Conservation (phyloP, 2,113 vertebrate species). For the Microcebus ravelobensis region DNA sequence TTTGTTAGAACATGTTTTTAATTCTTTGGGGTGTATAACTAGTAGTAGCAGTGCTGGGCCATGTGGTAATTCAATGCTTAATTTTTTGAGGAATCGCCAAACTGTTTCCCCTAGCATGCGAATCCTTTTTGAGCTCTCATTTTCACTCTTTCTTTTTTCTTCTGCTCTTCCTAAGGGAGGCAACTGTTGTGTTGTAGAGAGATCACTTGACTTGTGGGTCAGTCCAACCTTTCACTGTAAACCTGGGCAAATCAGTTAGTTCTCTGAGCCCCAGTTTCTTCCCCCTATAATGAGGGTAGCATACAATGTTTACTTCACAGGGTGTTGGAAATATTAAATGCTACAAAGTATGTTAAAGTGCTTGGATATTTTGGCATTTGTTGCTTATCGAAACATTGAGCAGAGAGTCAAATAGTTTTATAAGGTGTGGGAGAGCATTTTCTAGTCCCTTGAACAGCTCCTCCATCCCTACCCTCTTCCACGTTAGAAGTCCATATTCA, state of each 20-base stretch:
- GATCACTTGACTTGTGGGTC: neutral
- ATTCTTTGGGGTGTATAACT: neutral
- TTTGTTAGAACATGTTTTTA: neutral
- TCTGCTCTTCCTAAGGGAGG: neutral
- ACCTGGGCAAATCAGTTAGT: neutral
- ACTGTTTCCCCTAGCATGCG: neutral
- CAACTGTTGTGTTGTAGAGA: neutral
- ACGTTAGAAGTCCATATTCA: neutral
- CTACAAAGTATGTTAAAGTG: neutral
- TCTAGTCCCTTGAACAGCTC: neutral
- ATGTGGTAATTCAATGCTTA: neutral
- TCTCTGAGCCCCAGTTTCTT: neutral
- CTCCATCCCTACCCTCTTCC: neutral
- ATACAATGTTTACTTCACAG: neutral
- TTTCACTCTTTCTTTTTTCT: neutral
- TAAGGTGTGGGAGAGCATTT: neutral
- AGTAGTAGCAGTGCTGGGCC: neutral
- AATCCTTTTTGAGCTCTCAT: neutral
- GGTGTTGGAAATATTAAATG: neutral
- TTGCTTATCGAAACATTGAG: neutral
- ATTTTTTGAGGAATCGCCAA: neutral
- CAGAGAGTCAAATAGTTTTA: neutral
- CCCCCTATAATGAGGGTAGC: too few relatives aligned
- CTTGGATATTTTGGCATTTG: neutral
- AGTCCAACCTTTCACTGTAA: neutral